These are phyloP conservation scores for Ophion costatus DNA, from an alignment of 2,888 invertebrate genomes.

Conservation along the genomic window DNA sequence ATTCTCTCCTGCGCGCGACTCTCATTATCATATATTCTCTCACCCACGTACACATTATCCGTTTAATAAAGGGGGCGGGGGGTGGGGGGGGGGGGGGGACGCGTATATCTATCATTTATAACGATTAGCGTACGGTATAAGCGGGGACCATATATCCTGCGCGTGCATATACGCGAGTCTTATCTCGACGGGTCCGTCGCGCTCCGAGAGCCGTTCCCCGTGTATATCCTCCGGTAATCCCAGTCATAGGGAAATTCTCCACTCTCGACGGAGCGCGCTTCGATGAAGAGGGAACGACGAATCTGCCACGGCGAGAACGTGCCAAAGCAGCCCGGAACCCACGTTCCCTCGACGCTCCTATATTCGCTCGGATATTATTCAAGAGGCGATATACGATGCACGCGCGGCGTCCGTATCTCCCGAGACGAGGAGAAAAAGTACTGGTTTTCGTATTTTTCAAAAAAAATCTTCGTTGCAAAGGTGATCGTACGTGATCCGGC, in stretches of 20 bases:
- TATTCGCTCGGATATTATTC: constrained; percentile 49
- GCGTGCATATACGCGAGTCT: constrained; percentile 4
- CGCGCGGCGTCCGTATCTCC: no score
- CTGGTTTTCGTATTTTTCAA: no score
- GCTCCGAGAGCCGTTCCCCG: constrained; percentile 7
- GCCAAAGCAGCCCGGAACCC: background rate
- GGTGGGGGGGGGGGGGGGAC: background rate
- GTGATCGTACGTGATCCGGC: no score
- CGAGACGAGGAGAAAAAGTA: no score
- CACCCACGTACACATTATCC: constrained; percentile 32
- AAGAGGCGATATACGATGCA: constrained; percentile 35
- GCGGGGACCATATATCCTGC: background rate
- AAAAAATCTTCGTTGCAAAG: no score
- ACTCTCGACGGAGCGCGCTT: background rate
- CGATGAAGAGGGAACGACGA: constrained; percentile 3
- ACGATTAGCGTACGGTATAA: constrained; percentile 36
- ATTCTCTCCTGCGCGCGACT: constrained; percentile 33
- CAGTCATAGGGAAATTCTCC: constrained; percentile 19
- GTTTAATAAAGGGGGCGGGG: constrained; percentile 28
- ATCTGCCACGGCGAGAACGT: constrained; percentile 45
- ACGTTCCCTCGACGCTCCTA: constrained; percentile 1
- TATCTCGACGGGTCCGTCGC: constrained; percentile 40
- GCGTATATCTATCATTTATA: constrained; percentile 37
- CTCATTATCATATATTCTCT: constrained; percentile 29
- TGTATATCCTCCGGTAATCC: constrained; percentile 49